Conservation (phyloP, 2,797 vertebrate species). For the Pipistrellus nathusii region DNA sequence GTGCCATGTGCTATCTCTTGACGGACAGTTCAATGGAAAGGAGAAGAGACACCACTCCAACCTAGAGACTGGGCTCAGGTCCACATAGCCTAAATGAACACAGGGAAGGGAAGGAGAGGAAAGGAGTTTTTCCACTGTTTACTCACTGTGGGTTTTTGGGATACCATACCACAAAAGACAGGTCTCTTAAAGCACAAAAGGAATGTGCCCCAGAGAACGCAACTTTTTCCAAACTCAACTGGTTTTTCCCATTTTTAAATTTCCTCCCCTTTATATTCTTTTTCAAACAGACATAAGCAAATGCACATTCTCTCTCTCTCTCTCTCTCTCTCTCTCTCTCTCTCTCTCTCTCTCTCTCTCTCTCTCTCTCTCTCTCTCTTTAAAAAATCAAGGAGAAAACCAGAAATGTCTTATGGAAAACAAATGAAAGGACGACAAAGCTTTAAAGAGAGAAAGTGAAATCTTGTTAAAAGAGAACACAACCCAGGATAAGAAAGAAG, state of each 20-base stretch:
- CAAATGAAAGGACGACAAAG: not conserved
- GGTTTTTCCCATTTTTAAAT: not conserved
- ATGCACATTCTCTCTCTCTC: too few species aligned
- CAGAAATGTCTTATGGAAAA: not conserved
- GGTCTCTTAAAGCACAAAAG: constrained; percentile 35
- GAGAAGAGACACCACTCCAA: not conserved
- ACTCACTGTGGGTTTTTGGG: constrained; percentile 19
- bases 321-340: too few species aligned
- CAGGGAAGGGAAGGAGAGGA: not conserved
- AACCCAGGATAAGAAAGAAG: not conserved
- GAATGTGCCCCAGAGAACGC: constrained; percentile 24
- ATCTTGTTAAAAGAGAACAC: not conserved
- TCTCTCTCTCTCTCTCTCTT: not conserved
- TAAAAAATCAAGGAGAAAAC: not conserved
- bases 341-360: too few species aligned
- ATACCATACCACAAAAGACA: not conserved
- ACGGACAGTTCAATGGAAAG: constrained; percentile 49
- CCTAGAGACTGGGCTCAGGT: not conserved
- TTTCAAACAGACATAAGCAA: not conserved
- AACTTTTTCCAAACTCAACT: not conserved
- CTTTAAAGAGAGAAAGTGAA: not conserved
- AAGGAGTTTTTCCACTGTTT: constrained; percentile 56
- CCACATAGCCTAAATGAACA: not conserved
- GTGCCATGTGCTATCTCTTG: not conserved
- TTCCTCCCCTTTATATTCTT: not conserved